These are phyloP conservation scores for Rallus crepitans DNA, from an alignment of 2,797 vertebrate genomes.

Conservation along the genomic window DNA sequence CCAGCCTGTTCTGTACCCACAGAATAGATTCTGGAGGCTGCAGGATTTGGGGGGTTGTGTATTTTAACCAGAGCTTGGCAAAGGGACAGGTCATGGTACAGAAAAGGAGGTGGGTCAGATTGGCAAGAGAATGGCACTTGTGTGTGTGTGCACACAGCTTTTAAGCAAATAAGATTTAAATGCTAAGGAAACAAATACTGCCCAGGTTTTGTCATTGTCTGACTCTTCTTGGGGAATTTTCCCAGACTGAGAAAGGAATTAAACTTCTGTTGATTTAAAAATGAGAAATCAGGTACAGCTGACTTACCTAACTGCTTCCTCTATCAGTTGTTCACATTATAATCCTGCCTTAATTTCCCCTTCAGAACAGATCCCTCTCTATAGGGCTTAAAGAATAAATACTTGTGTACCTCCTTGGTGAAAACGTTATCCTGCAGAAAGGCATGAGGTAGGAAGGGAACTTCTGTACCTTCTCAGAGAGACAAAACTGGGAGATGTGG, in stretches of 20 bases:
- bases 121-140: neutral
- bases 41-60: neutral
- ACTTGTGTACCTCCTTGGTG: neutral
- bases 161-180: slow-evolving; percentile 20
- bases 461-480: neutral
- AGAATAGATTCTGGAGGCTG: neutral
- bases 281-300: neutral
- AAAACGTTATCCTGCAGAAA: neutral
- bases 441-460: neutral
- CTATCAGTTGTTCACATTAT: neutral
- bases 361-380: neutral
- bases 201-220: neutral
- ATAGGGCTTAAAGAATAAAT: neutral
- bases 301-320: neutral
- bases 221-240: neutral
- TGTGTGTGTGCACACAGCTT: neutral
- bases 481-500: neutral
- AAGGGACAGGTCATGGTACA: neutral
- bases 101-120: neutral
- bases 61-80: neutral
- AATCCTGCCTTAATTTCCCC: neutral
- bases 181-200: neutral
- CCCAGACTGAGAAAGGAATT: neutral
- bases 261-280: neutral
- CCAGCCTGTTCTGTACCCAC: neutral